These are phyloP conservation scores for Aphis gossypii DNA, from an alignment of 1,140 invertebrate genomes.

Conservation along the genomic window DNA sequence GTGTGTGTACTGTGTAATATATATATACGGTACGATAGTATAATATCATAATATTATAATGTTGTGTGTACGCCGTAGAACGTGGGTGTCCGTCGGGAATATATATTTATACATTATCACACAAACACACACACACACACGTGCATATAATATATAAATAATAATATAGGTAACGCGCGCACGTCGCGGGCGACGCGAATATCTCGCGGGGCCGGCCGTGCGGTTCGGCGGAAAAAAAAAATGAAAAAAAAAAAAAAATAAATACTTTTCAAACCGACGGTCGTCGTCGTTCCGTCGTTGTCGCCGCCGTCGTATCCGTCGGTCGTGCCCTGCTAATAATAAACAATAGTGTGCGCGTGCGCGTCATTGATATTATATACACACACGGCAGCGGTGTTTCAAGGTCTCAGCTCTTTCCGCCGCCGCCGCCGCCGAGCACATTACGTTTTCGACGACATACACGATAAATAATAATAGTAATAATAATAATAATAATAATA, in stretches of 20 bases:
- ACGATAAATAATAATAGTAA: neutral
- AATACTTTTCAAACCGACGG: constrained; percentile 8
- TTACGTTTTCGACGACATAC: constrained; percentile 16
- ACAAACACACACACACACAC: neutral
- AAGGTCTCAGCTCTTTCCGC: constrained; percentile 27
- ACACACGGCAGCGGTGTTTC: constrained; percentile 18
- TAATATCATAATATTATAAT: constrained; percentile 27
- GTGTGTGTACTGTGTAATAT: neutral
- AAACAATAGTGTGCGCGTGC: constrained; percentile 11
- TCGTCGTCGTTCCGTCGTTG: neutral
- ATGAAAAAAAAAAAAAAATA: neutral
- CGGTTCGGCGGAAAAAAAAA: neutral
- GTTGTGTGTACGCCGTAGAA: neutral
- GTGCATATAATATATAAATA: neutral
- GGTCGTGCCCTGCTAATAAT: constrained; percentile 41
- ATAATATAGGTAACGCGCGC: neutral
- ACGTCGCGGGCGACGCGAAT: neutral
- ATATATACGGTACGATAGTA: neutral
- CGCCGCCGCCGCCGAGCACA: neutral
- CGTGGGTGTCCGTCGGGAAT: constrained; percentile 3
- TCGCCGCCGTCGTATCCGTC: neutral
- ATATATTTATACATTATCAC: neutral
- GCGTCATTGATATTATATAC: constrained; percentile 37
- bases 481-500: neutral
- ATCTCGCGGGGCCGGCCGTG: neutral